Evolutionary conservation across 2,113 vertebrate species (phyloP), one percentile per base, ranked within the genome.

Genomic region (Polypterus senegalus): DNA sequence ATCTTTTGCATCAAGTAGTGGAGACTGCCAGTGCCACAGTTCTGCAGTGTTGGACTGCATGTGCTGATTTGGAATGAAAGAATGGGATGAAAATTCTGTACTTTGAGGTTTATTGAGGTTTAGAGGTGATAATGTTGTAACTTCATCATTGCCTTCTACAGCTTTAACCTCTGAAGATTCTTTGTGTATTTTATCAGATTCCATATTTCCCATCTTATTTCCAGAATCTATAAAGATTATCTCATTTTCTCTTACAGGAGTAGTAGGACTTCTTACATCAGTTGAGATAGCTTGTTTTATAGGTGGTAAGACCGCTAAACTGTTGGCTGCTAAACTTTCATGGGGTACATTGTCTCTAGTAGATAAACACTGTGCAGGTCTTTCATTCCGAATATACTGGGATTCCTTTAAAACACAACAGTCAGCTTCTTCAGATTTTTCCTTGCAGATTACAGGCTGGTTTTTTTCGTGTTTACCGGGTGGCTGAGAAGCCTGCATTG

Each of bases 291-390:
- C 57, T 45, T 70, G 49, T 63, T 67, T 72, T n/a, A 85, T 75
- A 1, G 79, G 79, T 7, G 83, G 84, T 52, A 85, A 66, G 64
- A 82, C 74, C 27, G 72, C 63, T 8, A 83, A 70, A 62, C 63
- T 83, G 67, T 67, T 78, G 51, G 81, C 72, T 7, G 74, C 75
- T 61, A 77, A 64, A 3, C 43, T 65, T 9, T 71, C 73, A 3
- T 47, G 63, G 5, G 4, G 61, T 8, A 60, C 46, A 0, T 46
- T 73, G 57, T 65, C 70, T 7, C 65, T 71, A 2, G 58, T 43
- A n/a, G 62, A 27, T 3, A 54, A 61, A 59, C 63, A 66, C 44
- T 71, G 66, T 47, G 57, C 4, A 10, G 65, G 54, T 7, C 10
- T 47, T 7, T 59, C 8, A 44, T 3, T 55, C 52, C 8, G 56